Base-by-base conservation (phyloP, 2,797 vertebrate genomes). In the Neosilurus mollespiculum region DNA sequence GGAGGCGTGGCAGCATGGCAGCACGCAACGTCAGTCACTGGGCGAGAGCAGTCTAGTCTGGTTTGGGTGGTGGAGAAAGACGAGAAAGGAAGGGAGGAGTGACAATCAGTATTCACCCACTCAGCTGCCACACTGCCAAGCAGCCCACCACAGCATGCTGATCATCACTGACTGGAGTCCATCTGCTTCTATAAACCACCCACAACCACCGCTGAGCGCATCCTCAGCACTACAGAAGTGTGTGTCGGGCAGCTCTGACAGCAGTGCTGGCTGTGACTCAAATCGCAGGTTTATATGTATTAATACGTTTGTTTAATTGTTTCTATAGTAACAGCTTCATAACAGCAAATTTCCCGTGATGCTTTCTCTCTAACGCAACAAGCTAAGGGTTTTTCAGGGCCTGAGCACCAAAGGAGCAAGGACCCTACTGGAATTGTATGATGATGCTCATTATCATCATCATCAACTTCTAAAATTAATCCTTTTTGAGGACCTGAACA, bases 71-170 rank as follows among this genome's bases (percentile, higher is more conserved):
- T 51, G 76, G 59, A 20, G 8, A 62, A 62, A 62, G 34, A 78
- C 59, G n/a, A 64, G 37, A 53, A 26, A 53, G 77, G n/a, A 65
- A 65, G 62, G 43, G 77, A 77, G 26, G 26, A 24, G 73, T 61
- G 73, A 76, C 56, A 11, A 14, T 61, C 30, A 14, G 61, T 65
- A n/a, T 9, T 51, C 76, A 24, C 37, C 77, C 59, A 65, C 77
- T 78, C 77, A 78, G 43, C 61, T 20, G 77, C 59, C 61, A 65
- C n/a, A 30, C 30, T 67, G 64, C 34, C 51, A 62, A 83, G 83
- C 81, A 62, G 76, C 71, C 71, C 71, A 66, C 51, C 30, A 58
- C 58, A 54, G 78, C 65, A 56, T 26, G 61, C 61, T 53, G 77
- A 65, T 65, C 18, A 78, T 51, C 61, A 53, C 75, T 37, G 73